Base-by-base conservation (phyloP, 1,140 invertebrate species). In the Drosophila kanapiae region DNA sequence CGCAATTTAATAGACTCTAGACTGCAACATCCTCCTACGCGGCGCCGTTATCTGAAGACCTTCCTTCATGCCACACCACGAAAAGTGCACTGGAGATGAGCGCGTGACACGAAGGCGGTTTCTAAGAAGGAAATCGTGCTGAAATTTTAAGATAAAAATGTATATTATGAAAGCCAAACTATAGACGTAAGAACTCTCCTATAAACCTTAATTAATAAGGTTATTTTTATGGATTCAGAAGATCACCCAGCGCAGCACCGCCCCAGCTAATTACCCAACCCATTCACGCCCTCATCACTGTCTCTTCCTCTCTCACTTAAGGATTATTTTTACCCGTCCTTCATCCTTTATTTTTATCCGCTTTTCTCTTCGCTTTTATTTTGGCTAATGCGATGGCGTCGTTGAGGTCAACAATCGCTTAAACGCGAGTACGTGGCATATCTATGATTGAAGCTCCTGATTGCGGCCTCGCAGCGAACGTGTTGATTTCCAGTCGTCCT, bases 351-450 rank as follows among this genome's bases (percentile, higher is more conserved):
- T 37, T 62, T 49, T 54, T 10, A 29, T 49, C 37, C 62, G 47
- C 61, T n/a, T 59, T 31, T 40, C 71, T 38, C 47, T 68, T 42
- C 37, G 67, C 47, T 70, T 53, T 64, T 54, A 40, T 70, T 71
- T 71, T 31, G 54, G 62, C 57, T 80, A 80, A 80, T 82, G 80
- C 63, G 42, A 74, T 74, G 70, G 60, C 42, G 16, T 31, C 57
- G 72, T 64, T 84, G 85, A 78, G 84, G 84, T 88, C 84, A 88
- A 88, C 85, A 88, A 84, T 84, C 80, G 77, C 60, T 88, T 84
- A 78, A 88, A 81, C 69, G 72, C 65, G 80, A 59, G 59, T 88
- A 88, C 84, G 84, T 88, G 84, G 84, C 80, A 70, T 88, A 88
- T 88, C 85, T 81, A 75, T 78, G 84, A 90, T 88, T 84, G 67